Evolutionary conservation across 2,888 invertebrate genomes (phyloP).

Genomic region (Calliphora vomitoria): DNA sequence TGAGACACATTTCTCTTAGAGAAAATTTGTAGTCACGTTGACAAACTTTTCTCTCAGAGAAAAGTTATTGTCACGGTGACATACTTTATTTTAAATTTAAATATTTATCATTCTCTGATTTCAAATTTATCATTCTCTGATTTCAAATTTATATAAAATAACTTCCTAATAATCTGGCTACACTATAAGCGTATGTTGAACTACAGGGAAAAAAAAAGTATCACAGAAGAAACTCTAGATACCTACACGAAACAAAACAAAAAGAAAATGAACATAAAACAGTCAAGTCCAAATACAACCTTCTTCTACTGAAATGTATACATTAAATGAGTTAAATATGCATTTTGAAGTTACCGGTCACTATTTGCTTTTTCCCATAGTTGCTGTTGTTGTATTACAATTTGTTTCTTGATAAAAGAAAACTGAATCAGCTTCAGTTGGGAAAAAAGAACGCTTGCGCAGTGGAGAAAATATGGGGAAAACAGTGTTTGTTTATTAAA

Average conservation of each 20-base stretch:
- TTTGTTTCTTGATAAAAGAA: background rate
- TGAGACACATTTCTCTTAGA: too few species aligned
- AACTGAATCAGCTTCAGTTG: slow-evolving; percentile 21
- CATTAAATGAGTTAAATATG: slow-evolving; percentile 46
- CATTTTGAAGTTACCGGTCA: slow-evolving; percentile 72
- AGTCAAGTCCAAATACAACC: slow-evolving; percentile 14
- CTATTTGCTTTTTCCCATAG: slow-evolving; percentile 37
- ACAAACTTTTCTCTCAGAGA: too few species aligned
- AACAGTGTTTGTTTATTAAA: slow-evolving; percentile 75
- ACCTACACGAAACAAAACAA: slow-evolving; percentile 32
- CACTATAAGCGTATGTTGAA: background rate
- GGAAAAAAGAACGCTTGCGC: slow-evolving; percentile 70
- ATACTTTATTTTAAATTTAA: too few species aligned
- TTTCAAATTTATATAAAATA: background rate
- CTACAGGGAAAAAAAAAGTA: background rate
- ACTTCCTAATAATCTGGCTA: slow-evolving; percentile 26
- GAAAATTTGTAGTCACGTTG: too few species aligned
- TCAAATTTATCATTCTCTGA: too few species aligned
- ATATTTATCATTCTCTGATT: too few species aligned
- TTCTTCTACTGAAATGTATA: background rate
- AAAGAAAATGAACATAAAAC: slow-evolving; percentile 27
- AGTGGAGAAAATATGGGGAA: slow-evolving; percentile 2
- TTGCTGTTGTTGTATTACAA: slow-evolving; percentile 11
- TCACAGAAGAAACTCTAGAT: slow-evolving; percentile 19
- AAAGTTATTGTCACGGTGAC: too few species aligned